Percentiles rank a stretch among this genome's conserved stretches.
Conservation (phyloP, 2,888 invertebrate species). For the Ypsolopha scabrella region DNA sequence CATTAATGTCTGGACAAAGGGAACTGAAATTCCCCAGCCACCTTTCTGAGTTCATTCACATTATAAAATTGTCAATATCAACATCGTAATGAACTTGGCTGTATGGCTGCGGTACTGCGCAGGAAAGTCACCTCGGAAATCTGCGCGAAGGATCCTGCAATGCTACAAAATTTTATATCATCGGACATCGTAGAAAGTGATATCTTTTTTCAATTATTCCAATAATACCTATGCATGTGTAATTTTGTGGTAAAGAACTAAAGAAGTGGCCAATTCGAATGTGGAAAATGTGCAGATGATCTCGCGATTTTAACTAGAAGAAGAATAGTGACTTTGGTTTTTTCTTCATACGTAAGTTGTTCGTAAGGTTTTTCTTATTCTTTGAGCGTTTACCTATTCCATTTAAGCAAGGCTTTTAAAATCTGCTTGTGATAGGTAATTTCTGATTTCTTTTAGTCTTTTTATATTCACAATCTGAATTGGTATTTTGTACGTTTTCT, state of each 20-base stretch:
- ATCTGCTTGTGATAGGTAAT: too few relatives aligned
- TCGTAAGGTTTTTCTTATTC: too few relatives aligned
- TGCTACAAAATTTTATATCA: conserved; percentile 44
- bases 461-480: too few relatives aligned
- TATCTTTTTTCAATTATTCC: conserved; percentile 31
- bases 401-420: too few relatives aligned
- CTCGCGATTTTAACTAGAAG: background rate
- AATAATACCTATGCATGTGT: conserved; percentile 11
- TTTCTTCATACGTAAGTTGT: too few relatives aligned
- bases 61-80: conserved; percentile 48
- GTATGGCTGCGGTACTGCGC: conserved; percentile 44
- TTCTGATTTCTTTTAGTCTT: too few relatives aligned
- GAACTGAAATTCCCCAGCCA: background rate
- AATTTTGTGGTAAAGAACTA: too few relatives aligned
- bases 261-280: too few relatives aligned
- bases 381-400: too few relatives aligned
- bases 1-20: background rate
- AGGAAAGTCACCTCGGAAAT: conserved; percentile 39
- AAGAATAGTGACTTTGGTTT: too few relatives aligned
- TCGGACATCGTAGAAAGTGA: conserved; percentile 33
- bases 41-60: conserved; percentile 40
- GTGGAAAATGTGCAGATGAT: background rate
- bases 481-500: too few relatives aligned
- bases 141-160: conserved; percentile 64
- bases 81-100: conserved; percentile 35